Evolutionary conservation across 2,888 invertebrate species (phyloP), one percentile per base, ranked within the genome.

Genomic region (Dinocampus coccinellae): DNA sequence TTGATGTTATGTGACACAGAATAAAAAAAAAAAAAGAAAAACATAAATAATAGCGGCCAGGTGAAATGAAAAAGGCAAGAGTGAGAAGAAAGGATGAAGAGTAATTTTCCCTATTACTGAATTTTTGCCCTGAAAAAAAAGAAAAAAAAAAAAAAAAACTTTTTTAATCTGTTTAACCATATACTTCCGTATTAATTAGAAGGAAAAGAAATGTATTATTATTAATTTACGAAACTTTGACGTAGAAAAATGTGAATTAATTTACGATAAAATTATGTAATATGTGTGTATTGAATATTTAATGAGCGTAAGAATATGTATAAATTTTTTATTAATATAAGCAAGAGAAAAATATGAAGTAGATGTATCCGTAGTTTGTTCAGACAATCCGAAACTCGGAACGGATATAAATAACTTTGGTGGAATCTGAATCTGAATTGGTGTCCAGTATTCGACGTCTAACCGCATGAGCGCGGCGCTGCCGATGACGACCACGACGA

Each of bases 391-490:
- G 26, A 29, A 47, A 47, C 52, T 22, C 16, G 34, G 11, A 47
- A 6, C 22, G 20, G 33, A 29, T 39, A 3, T 47, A 47, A 20
- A 34, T 22, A 33, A 16, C 22, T 20, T 42, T 20, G 65, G 55
- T 55, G 65, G 65, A 65, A 65, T 65, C 34, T 55, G 33, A 65
- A 65, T 65, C 65, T 55, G 33, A 65, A 65, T 65, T 55, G 55
- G 65, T 65, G 65, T 65, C 55, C 34, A 65, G 65, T 53, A 65
- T 65, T 55, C 55, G 53, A 65, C 65, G 33, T 65, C 36, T 36
- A 65, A 63, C 63, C 63, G 52, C 63, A 63, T 26, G 63, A 52
- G 52, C n/a, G 63, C 63, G 47, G 26, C 52, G 63, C 47, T 11
- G 11, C n/a, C n/a, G n/a, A n/a, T n/a, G n/a, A n/a, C n/a, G n/a